These are phyloP conservation scores for Bellardia pandia DNA, from an alignment of 2,888 invertebrate species.

Conservation along the genomic window DNA sequence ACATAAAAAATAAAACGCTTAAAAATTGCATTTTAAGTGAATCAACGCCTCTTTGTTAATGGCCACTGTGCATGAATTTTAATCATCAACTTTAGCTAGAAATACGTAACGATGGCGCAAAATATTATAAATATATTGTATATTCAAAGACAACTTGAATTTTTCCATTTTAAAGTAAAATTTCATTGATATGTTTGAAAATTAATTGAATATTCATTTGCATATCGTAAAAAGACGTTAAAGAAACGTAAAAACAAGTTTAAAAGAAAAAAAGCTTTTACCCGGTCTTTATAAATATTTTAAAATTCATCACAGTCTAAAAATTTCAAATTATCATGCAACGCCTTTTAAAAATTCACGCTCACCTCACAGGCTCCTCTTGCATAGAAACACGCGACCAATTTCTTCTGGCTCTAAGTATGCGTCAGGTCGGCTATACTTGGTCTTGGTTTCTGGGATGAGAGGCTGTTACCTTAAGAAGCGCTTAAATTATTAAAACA, in stretches of 20 bases:
- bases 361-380: background rate
- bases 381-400: constrained; percentile 13
- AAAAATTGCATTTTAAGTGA: constrained; percentile 72
- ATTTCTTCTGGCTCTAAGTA: constrained; percentile 6
- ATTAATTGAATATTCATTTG: constrained; percentile 73
- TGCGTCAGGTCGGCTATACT: background rate
- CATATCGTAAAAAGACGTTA: constrained; percentile 44
- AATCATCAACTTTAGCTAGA: constrained; percentile 33
- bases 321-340: constrained; percentile 65
- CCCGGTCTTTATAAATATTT: constrained; percentile 23
- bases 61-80: constrained; percentile 46
- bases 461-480: constrained; percentile 61
- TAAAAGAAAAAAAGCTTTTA: constrained; percentile 22
- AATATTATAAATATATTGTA: background rate
- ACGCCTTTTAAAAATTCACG: constrained; percentile 59
- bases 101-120: constrained; percentile 3
- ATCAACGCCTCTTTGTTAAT: constrained; percentile 71
- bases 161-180: constrained; percentile 45
- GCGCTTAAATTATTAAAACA: constrained; percentile 58
- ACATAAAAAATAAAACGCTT: constrained; percentile 34
- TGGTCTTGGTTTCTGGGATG: background rate
- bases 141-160: constrained; percentile 55
- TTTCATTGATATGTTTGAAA: constrained; percentile 70
- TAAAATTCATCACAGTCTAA: constrained; percentile 55
- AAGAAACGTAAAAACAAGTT: constrained; percentile 34